Conservation (phyloP, 2,888 invertebrate genomes). For the Iselma pallidipennis region DNA sequence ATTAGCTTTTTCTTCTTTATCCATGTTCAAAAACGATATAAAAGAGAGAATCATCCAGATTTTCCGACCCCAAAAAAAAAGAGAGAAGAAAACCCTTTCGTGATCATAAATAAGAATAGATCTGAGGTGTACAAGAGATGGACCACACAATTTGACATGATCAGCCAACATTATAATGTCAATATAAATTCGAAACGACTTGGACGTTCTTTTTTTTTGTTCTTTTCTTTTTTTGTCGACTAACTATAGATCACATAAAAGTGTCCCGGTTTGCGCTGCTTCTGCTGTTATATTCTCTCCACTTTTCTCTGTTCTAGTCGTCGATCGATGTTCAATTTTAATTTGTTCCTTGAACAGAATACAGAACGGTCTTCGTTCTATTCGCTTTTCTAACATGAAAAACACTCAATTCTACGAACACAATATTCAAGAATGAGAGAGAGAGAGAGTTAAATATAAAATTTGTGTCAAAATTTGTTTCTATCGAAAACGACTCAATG, state of each 20-base stretch:
- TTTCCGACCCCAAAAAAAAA: too few species aligned
- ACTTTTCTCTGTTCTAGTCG: neutral
- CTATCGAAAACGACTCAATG: too few species aligned
- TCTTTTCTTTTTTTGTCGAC: neutral
- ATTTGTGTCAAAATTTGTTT: too few species aligned
- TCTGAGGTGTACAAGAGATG: too few species aligned
- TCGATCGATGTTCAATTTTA: constrained; percentile 20
- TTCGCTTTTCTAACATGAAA: neutral
- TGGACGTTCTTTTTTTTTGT: too few species aligned
- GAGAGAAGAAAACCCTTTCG: too few species aligned
- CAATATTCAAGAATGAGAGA: neutral
- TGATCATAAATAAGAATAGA: too few species aligned
- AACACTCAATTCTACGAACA: neutral
- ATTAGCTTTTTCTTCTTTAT: neutral
- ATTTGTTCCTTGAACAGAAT: constrained; percentile 6
- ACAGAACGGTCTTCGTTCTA: constrained; percentile 1
- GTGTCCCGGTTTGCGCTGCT: constrained; percentile 4
- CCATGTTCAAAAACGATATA: too few species aligned
- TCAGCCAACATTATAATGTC: constrained; percentile 29
- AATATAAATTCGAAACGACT: constrained; percentile 33
- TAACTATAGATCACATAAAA: constrained; percentile 28
- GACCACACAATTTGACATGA: too few species aligned
- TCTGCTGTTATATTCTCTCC: constrained; percentile 7
- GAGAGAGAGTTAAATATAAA: too few species aligned
- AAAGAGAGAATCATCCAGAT: too few species aligned